These are phyloP conservation scores for Cavia porcellus DNA, from an alignment of 2,113 vertebrate species.

Conservation along the genomic window DNA sequence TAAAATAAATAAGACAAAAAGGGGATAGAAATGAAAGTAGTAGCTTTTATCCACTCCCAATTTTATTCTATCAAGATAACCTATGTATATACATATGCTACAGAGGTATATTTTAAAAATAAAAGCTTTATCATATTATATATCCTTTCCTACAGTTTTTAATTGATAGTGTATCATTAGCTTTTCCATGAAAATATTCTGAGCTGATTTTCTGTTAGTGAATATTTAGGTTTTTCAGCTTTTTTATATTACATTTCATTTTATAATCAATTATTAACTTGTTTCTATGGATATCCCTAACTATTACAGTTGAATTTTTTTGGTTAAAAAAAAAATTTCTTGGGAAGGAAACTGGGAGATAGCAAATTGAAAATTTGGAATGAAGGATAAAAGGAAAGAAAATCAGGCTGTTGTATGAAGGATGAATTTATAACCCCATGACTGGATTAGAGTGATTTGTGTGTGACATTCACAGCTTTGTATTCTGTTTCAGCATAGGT, in stretches of 20 bases:
- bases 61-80: not conserved
- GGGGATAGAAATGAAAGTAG: not conserved
- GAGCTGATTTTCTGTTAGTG: not conserved
- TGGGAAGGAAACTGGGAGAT: not conserved
- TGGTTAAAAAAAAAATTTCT: not conserved
- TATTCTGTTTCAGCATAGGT: constrained; percentile 34
- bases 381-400: not conserved
- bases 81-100: not conserved
- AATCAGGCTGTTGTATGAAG: not conserved
- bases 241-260: not conserved
- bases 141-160: not conserved
- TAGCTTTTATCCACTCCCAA: not conserved
- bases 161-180: not conserved
- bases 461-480: not conserved
- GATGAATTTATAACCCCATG: not conserved
- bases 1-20: constrained; percentile 54
- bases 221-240: constrained; percentile 47
- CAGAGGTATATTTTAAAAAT: constrained; percentile 31
- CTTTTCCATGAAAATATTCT: not conserved
- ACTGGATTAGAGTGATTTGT: constrained; percentile 5
- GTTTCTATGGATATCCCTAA: not conserved
- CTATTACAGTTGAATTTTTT: not conserved
- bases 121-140: not conserved
- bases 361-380: not conserved
- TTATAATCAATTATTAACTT: not conserved